A percentile compares a stretch with the other conserved stretches of the same genome.
These are phyloP conservation scores for Acromyrmex heyeri DNA, from an alignment of 1,140 invertebrate species.

Conservation along the genomic window DNA sequence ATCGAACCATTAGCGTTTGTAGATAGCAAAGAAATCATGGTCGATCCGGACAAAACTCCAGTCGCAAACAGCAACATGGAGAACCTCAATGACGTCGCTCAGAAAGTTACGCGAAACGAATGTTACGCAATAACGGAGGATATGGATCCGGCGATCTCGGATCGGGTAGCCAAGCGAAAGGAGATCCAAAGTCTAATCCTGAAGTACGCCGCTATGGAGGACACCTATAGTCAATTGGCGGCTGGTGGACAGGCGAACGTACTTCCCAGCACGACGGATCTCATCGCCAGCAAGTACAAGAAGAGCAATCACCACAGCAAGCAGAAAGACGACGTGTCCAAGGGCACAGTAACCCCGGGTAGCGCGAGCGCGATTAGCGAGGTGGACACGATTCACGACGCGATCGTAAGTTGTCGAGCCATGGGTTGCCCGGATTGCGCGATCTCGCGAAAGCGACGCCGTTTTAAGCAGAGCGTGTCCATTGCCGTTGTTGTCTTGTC, in stretches of 20 bases:
- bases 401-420: constrained; percentile 83
- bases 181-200: constrained; percentile 93
- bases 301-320: constrained; percentile 63
- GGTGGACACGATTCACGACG: constrained; percentile 62
- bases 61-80: constrained; percentile 21
- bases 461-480: constrained; percentile 48
- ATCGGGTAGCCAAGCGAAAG: constrained; percentile 92
- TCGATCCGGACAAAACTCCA: constrained; percentile 77
- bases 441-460: constrained; percentile 6
- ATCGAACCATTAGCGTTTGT: constrained; percentile 1
- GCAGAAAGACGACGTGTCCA: constrained; percentile 73
- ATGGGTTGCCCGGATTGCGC: constrained; percentile 20
- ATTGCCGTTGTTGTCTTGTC: constrained; percentile 54
- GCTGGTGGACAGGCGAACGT: constrained; percentile 57
- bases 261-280: constrained; percentile 83
- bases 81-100: not conserved
- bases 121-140: constrained; percentile 79
- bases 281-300: constrained; percentile 86
- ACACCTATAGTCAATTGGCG: constrained; percentile 82
- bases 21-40: not conserved
- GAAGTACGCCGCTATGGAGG: constrained; percentile 92
- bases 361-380: constrained; percentile 70
- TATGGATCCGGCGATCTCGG: constrained; percentile 88
- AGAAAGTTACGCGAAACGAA: not conserved
- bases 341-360: constrained; percentile 79